These are phyloP conservation scores for Hydrotaea diabolus DNA, from an alignment of 2,888 invertebrate species.

Conservation along the genomic window DNA sequence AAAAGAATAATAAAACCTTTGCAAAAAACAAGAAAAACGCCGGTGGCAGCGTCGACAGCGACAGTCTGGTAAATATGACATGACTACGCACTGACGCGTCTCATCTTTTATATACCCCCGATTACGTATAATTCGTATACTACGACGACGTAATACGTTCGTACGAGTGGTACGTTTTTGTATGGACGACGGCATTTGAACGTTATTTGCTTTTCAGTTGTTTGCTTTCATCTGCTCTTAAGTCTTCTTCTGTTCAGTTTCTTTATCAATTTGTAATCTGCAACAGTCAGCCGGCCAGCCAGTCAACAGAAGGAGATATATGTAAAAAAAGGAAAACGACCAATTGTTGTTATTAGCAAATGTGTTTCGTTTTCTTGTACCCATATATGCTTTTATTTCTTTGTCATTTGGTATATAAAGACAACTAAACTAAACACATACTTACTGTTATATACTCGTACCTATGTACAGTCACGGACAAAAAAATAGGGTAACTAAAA, in stretches of 20 bases:
- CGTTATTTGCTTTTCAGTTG: neutral
- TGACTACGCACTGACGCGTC: neutral
- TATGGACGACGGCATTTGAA: neutral
- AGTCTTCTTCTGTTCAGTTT: neutral
- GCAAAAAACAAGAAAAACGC: neutral
- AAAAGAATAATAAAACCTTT: neutral
- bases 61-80: neutral
- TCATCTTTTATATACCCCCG: neutral
- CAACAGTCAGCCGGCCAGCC: no score
- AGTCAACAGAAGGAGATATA: neutral
- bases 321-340: neutral
- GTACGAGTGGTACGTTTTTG: no score
- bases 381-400: no score
- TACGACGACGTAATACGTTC: no score
- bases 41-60: neutral
- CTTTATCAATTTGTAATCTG: constrained; percentile 13
- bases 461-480: no score
- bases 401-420: no score
- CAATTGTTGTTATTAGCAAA: constrained; percentile 3
- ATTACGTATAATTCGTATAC: no score
- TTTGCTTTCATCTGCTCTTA: neutral
- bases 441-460: no score
- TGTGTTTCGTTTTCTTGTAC: neutral
- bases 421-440: no score
- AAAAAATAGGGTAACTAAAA: no score